These are phyloP conservation scores for Bothrops jararaca DNA, from an alignment of 2,113 vertebrate species.

Conservation along the genomic window DNA sequence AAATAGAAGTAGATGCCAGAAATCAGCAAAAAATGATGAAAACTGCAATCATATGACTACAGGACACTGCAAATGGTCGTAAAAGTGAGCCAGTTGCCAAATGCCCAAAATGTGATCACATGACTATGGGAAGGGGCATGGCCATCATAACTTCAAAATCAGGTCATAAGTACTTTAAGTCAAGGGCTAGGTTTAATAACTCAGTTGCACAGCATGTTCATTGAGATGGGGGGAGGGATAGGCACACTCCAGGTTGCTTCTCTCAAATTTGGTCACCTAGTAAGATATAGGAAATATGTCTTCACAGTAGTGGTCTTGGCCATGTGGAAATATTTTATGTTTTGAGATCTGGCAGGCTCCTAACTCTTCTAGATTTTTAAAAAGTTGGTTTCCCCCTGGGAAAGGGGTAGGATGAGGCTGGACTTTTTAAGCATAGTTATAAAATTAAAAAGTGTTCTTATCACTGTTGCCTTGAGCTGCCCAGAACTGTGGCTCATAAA, in stretches of 20 bases:
- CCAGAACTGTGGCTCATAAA: neutral
- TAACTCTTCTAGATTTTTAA: neutral
- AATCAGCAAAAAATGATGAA: neutral
- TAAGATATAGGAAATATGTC: neutral
- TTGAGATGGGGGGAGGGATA: neutral
- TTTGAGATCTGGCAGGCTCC: neutral
- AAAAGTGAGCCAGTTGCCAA: neutral
- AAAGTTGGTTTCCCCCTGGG: neutral
- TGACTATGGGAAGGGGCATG: neutral
- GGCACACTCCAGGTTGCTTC: neutral
- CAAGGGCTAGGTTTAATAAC: neutral
- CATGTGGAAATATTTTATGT: neutral
- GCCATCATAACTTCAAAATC: neutral
- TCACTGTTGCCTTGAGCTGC: neutral
- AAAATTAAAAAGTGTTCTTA: neutral
- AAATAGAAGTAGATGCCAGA: neutral
- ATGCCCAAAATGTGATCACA: neutral
- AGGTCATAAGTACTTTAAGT: neutral
- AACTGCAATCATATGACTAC: neutral
- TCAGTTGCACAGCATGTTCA: neutral
- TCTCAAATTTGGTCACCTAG: neutral
- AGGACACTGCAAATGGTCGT: neutral
- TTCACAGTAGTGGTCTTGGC: neutral
- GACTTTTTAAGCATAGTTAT: neutral
- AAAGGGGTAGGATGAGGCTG: neutral